Evolutionary conservation across 2,888 invertebrate genomes (phyloP).

Genomic region (Bhutanitis thaidina): DNA sequence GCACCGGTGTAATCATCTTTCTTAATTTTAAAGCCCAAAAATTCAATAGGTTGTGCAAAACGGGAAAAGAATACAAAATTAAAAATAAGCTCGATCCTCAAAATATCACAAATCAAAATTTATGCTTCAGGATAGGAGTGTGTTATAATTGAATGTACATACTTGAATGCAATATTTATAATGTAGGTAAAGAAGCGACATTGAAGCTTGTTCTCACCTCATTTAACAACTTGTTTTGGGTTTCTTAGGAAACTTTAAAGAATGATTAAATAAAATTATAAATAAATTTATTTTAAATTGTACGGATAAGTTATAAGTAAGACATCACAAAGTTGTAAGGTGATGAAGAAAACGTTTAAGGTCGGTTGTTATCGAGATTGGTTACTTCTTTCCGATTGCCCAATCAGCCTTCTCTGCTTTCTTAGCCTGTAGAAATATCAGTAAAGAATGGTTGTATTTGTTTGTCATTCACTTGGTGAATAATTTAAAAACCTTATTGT

Average conservation of each 20-base stretch:
- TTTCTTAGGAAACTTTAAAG: slow-evolving; percentile 39
- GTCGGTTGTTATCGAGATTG: slow-evolving; percentile 35
- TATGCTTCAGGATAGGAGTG: slow-evolving; percentile 11
- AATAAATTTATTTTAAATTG: slow-evolving; percentile 54
- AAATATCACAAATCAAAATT: slow-evolving; percentile 23
- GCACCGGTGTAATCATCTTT: slow-evolving; percentile 30
- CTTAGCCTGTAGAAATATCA: slow-evolving; percentile 84
- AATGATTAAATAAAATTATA: slow-evolving; percentile 36
- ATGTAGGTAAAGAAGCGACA: slow-evolving; percentile 39
- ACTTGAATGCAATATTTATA: slow-evolving; percentile 29
- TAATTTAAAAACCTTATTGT: too few species aligned
- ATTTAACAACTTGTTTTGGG: slow-evolving; percentile 32
- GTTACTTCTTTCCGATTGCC: slow-evolving; percentile 83
- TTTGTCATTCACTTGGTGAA: not conserved
- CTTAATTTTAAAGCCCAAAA: slow-evolving; percentile 29
- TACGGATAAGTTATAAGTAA: slow-evolving; percentile 52
- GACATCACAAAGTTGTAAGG: slow-evolving; percentile 35
- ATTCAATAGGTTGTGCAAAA: slow-evolving; percentile 43
- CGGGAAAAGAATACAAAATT: slow-evolving; percentile 32
- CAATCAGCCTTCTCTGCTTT: slow-evolving; percentile 87
- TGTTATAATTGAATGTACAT: slow-evolving; percentile 27
- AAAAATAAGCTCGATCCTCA: slow-evolving; percentile 32
- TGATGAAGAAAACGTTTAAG: slow-evolving; percentile 32
- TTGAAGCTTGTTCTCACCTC: slow-evolving; percentile 65
- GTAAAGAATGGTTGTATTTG: slow-evolving; percentile 35